phyloP scores from a whole-genome alignment of 2,113 vertebrate species.

The Cebus imitator region DNA sequence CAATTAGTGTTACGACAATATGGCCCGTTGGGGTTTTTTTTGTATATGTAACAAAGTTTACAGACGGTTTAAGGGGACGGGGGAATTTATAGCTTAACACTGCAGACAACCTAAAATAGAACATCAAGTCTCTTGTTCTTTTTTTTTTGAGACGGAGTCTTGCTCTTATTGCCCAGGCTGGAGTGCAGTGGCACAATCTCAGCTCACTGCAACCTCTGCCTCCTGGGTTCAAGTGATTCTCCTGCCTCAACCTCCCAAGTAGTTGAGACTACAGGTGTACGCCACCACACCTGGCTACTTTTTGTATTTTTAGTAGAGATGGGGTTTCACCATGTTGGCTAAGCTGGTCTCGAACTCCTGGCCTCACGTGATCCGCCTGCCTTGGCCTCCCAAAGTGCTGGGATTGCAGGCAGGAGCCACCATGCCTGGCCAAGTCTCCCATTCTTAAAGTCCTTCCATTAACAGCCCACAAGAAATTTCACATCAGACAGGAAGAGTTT shows the following conservation, averaged over 20 bases:
- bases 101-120: background rate
- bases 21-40: background rate
- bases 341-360: background rate
- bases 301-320: background rate
- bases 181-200: background rate
- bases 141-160: too few relatives aligned
- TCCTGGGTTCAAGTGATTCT: background rate
- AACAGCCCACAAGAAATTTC: background rate
- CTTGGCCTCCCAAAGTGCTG: background rate
- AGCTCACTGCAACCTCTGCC: background rate
- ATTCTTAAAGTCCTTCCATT: background rate
- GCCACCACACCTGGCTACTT: background rate
- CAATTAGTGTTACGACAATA: background rate
- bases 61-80: background rate
- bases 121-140: background rate
- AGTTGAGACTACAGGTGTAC: background rate
- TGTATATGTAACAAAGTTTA: background rate
- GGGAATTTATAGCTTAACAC: background rate
- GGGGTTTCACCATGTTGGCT: background rate
- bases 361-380: background rate
- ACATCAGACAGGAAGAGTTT: background rate
- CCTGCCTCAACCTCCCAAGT: background rate
- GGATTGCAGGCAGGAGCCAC: background rate
- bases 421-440: background rate
- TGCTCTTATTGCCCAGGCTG: background rate